Evolutionary conservation across 2,113 vertebrate species (phyloP).

Genomic region (Apteryx owenii): DNA sequence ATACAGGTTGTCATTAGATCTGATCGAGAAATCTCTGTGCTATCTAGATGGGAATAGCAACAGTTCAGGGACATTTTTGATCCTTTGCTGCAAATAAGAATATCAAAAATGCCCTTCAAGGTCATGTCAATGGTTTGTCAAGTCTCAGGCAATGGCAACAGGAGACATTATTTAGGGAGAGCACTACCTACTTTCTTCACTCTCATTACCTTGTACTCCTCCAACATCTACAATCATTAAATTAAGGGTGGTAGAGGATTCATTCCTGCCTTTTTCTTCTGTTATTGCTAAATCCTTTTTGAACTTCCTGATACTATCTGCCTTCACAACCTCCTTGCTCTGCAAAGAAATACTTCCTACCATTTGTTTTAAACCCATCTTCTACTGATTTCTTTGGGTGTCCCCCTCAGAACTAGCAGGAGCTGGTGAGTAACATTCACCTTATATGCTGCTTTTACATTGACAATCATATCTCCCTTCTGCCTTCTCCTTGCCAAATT

Average conservation of each 20-base stretch:
- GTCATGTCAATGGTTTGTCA: background rate
- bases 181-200: background rate
- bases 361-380: background rate
- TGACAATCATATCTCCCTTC: background rate
- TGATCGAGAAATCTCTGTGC: background rate
- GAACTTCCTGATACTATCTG: background rate
- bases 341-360: too few relatives aligned
- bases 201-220: background rate
- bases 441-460: background rate
- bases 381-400: background rate
- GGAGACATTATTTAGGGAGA: background rate
- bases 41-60: background rate
- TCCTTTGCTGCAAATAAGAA: background rate
- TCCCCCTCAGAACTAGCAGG: background rate
- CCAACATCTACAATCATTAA: background rate
- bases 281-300: background rate
- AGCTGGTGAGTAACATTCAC: background rate
- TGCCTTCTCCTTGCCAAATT: background rate
- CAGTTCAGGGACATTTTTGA: background rate
- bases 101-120: background rate
- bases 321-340: background rate
- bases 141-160: too few relatives aligned
- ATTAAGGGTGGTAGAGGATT: background rate
- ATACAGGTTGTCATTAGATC: background rate
- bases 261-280: background rate